Conservation (phyloP, 2,888 invertebrate genomes). For the Stramonita haemastoma region DNA sequence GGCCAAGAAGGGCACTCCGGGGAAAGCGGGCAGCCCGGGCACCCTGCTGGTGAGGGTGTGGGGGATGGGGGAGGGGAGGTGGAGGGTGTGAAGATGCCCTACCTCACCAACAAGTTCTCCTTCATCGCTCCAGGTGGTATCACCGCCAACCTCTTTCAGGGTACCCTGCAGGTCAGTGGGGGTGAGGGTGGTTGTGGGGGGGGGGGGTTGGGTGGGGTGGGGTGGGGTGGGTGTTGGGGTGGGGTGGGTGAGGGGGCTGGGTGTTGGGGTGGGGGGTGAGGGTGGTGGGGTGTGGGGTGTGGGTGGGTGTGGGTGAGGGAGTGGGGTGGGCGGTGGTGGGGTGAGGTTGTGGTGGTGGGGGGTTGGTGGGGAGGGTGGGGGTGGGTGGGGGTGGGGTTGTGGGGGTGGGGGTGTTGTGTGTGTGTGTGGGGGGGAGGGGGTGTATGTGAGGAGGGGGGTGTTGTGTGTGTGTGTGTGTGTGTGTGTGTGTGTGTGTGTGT, state of each 20-base stretch:
- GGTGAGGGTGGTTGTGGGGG: too few species aligned
- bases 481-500: neutral
- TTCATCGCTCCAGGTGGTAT: neutral
- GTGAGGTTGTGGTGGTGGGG: neutral
- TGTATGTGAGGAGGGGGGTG: too few species aligned
- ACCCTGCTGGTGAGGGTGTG: conserved; percentile 68
- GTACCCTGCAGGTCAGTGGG: neutral
- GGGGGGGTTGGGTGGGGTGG: too few species aligned
- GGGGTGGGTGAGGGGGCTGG: too few species aligned
- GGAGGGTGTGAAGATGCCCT: neutral
- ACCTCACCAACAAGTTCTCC: neutral
- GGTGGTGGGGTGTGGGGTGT: too few species aligned
- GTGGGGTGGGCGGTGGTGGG: too few species aligned
- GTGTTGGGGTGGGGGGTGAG: too few species aligned
- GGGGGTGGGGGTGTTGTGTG: too few species aligned
- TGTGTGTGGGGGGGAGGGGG: too few species aligned
- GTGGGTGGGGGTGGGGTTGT: neutral
- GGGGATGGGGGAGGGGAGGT: conserved; percentile 55
- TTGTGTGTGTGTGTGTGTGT: neutral
- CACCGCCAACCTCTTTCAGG: neutral
- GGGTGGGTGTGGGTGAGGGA: too few species aligned
- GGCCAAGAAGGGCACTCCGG: conserved; percentile 57
- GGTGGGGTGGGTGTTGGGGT: too few species aligned
- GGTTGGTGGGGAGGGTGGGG: neutral
- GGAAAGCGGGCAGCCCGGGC: conserved; percentile 73